These are phyloP conservation scores for Alouatta palliata DNA, from an alignment of 2,113 vertebrate genomes.

Conservation along the genomic window DNA sequence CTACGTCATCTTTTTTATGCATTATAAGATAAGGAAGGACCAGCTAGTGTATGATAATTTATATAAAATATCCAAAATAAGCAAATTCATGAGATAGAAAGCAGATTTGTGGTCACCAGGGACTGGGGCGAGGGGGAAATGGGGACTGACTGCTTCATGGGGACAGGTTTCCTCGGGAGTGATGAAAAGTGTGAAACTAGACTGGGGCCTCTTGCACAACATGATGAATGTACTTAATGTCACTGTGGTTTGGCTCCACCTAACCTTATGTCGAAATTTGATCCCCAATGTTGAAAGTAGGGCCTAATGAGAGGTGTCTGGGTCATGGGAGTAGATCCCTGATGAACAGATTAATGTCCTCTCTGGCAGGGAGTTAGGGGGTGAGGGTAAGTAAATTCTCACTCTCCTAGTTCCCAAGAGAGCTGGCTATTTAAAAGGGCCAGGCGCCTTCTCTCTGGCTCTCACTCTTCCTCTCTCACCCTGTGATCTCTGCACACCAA, in stretches of 20 bases:
- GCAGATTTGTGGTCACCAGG: not conserved
- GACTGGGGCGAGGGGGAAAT: not conserved
- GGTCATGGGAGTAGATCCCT: not conserved
- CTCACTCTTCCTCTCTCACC: not conserved
- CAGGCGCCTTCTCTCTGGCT: not conserved
- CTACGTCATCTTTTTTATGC: not conserved
- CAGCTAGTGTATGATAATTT: not conserved
- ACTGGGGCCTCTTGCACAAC: not conserved
- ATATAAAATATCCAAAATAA: constrained; percentile 1
- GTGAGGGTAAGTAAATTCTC: not conserved
- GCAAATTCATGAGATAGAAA: not conserved
- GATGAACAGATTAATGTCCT: not conserved
- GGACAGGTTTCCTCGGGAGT: not conserved
- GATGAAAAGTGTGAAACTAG: not conserved
- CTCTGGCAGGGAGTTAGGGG: not conserved
- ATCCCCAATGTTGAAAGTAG: not conserved
- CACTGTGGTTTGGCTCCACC: not conserved
- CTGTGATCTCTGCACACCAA: not conserved
- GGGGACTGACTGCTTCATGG: not conserved
- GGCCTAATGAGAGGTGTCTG: not conserved
- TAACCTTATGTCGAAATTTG: not conserved
- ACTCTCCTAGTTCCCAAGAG: not conserved
- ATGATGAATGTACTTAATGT: not conserved
- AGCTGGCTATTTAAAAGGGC: not conserved
- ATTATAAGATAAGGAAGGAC: not conserved